Percentiles rank a stretch among this genome's conserved stretches.
Conservation (phyloP, 2,797 vertebrate species). For the Glossophaga mutica region DNA sequence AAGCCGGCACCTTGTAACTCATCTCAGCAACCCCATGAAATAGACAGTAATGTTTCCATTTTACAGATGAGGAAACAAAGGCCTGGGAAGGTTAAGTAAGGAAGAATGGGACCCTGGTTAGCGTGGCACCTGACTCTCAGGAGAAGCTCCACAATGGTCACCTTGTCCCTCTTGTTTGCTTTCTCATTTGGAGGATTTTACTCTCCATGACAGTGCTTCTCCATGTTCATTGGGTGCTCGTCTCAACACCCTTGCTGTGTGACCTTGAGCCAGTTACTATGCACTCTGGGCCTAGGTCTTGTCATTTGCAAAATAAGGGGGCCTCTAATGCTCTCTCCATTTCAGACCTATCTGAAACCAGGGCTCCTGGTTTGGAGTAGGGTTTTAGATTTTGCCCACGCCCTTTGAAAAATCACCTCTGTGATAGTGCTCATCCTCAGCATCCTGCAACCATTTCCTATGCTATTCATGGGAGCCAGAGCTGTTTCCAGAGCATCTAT, state of each 20-base stretch:
- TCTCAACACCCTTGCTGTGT: constrained; percentile 21
- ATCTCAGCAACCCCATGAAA: neutral
- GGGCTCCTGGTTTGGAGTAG: neutral
- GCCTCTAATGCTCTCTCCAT: neutral
- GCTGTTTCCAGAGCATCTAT: neutral
- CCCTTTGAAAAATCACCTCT: constrained; percentile 31
- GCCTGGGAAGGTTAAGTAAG: neutral
- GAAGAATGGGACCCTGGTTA: neutral
- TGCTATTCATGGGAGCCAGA: neutral
- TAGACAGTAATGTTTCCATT: neutral
- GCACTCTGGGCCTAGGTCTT: neutral
- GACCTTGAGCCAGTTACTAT: constrained; percentile 33
- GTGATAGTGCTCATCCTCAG: neutral
- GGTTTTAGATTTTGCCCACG: neutral
- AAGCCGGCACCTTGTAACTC: neutral
- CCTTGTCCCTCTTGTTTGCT: neutral
- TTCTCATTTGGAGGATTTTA: neutral
- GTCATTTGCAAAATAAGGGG: neutral
- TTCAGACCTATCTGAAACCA: neutral
- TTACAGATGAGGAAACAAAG: neutral
- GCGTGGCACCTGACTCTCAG: neutral
- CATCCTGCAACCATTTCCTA: neutral
- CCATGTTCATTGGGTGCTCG: neutral
- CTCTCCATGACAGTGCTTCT: neutral
- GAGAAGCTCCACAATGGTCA: accelerated